These are phyloP conservation scores for Epinephelus cyanopodus DNA, from an alignment of 2,113 vertebrate species.

Conservation along the genomic window DNA sequence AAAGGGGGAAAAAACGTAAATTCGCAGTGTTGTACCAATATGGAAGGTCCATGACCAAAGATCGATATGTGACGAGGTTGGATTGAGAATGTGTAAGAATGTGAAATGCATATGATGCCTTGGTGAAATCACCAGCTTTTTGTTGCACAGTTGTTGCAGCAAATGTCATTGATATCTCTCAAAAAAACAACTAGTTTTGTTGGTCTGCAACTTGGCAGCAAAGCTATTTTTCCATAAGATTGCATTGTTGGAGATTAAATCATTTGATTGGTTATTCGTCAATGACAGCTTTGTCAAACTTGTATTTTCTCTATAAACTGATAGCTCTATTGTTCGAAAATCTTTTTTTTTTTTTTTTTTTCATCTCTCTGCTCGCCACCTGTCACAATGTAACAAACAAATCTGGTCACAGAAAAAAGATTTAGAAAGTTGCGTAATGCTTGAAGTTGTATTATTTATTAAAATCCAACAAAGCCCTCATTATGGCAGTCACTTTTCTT, in stretches of 20 bases:
- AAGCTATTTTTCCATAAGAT: background rate
- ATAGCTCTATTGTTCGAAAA: background rate
- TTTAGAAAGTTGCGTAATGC: background rate
- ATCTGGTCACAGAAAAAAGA: background rate
- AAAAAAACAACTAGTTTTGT: too few relatives aligned
- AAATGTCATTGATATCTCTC: too few relatives aligned
- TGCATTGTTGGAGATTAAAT: background rate
- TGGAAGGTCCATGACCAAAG: too few relatives aligned
- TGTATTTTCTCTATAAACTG: background rate
- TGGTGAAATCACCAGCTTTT: too few relatives aligned
- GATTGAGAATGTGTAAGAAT: too few relatives aligned
- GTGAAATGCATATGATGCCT: too few relatives aligned
- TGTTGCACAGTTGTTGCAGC: too few relatives aligned
- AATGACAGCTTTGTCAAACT: background rate
- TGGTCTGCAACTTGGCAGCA: background rate
- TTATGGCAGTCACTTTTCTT: constrained; percentile 45
- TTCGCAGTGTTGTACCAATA: too few relatives aligned
- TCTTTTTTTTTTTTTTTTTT: background rate
- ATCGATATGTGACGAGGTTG: too few relatives aligned
- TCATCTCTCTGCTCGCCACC: background rate
- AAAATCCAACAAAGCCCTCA: constrained; percentile 15
- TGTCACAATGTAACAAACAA: background rate
- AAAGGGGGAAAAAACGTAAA: too few relatives aligned
- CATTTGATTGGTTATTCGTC: background rate
- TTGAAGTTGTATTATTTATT: background rate